Evolutionary conservation across 2,797 vertebrate genomes (phyloP), one percentile per base, ranked within the genome.

Genomic region (Coluber constrictor): DNA sequence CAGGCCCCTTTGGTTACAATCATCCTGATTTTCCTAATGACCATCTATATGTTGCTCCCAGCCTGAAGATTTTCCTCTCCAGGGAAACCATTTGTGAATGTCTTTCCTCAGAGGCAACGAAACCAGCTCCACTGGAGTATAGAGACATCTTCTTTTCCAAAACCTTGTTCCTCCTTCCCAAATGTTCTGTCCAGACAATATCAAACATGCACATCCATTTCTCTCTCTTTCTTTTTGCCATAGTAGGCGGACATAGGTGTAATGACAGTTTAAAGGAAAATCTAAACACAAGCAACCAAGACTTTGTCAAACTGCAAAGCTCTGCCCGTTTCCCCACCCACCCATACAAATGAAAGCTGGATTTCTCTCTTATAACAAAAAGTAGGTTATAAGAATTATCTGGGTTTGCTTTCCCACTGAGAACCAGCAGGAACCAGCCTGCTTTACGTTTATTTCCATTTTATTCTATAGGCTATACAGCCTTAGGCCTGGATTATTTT

Each of bases 391-490:
- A 96, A 97, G 97, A 97, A 97, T 97, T 96, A 96, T 93, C 94
- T 95, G 95, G 94, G 74, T 63, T 94, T 57, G 93, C 92, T 60
- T 94, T 94, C 88, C 56, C 96, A 90, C 90, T 95, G 86, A 87
- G 96, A 96, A 93, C 87, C 93, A 96, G 97, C 98, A 99, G 98
- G 98, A 98, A 97, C 98, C 98, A 97, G 98, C 99, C 98, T 98
- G 98, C 97, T 97, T 96, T 92, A 96, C 92, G 96, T 97, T 96
- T 6, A 96, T 95, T 95, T 96, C 96, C 97, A 56, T 87, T 95
- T 95, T 95, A 96, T 89, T 93, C 95, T 91, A 96, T 93, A 94
- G 95, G 95, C 93, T 93, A 95, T 95, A 92, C 89, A 92, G 91
- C 6, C 0, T 87, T 90, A 90, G 20, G 94, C 29, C 89, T 70